Evolutionary conservation across 2,113 vertebrate species (phyloP).

Genomic region (Malurus alboscapulatus): DNA sequence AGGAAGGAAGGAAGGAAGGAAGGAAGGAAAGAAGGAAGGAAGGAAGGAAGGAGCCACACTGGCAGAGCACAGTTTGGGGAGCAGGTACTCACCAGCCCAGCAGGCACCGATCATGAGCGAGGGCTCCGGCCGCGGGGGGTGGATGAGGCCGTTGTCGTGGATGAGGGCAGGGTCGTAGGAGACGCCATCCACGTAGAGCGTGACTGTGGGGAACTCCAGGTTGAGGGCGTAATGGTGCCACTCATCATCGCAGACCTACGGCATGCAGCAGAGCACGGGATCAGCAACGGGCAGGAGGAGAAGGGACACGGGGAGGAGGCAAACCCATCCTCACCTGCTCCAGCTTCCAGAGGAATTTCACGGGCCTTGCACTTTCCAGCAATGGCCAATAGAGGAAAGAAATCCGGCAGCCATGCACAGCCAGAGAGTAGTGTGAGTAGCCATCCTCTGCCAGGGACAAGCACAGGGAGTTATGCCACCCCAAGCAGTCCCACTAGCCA

Average conservation of each 20-base stretch:
- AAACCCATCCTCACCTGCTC: constrained; percentile 84
- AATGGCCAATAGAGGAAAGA: constrained; percentile 96
- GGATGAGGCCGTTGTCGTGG: constrained; percentile 94
- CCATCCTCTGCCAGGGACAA: constrained; percentile 82
- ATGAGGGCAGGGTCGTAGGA: constrained; percentile 97
- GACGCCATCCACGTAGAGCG: constrained; percentile 91
- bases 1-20: too few relatives aligned
- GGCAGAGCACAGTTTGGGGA: neutral
- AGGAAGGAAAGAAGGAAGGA: too few relatives aligned
- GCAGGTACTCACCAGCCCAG: constrained; percentile 73
- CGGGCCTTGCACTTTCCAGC: constrained; percentile 88
- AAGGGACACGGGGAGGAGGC: neutral
- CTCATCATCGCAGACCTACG: constrained; percentile 91
- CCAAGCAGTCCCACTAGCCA: neutral
- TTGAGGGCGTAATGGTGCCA: constrained; percentile 98
- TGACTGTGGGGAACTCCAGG: constrained; percentile 93
- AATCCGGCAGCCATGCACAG: constrained; percentile 93
- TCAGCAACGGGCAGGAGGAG: neutral
- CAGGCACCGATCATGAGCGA: constrained; percentile 92
- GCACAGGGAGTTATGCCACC: neutral
- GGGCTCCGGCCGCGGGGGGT: constrained; percentile 82
- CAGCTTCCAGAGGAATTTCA: constrained; percentile 98
- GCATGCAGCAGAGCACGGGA: neutral
- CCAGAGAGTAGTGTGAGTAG: constrained; percentile 92
- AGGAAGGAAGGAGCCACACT: neutral